A percentile compares a stretch with the other conserved stretches of the same genome.
phyloP scores from a whole-genome alignment of 2,113 vertebrate species.

The Neotragus pygmaeus region DNA sequence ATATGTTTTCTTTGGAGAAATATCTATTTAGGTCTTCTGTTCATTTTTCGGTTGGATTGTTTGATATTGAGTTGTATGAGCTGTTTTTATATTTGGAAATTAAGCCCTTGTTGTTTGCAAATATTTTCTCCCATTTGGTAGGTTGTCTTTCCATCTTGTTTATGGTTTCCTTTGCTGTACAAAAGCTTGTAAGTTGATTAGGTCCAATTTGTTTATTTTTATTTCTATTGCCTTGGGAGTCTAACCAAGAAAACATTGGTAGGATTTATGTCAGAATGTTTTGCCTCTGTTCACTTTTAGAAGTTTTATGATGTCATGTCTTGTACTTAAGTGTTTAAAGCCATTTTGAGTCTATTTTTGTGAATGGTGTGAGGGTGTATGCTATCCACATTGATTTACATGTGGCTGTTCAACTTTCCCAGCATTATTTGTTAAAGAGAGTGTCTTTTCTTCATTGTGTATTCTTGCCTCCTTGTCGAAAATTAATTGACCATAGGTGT shows the following conservation, averaged over 20 bases:
- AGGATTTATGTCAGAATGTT: background rate
- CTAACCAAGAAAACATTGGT: background rate
- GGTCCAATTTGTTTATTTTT: background rate
- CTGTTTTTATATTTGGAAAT: background rate
- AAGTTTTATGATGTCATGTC: background rate
- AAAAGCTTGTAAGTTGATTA: background rate
- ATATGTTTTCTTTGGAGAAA: background rate
- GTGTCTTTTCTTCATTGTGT: background rate
- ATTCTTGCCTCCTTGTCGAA: background rate
- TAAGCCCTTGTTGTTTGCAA: background rate
- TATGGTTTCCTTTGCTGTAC: background rate
- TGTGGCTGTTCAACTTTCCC: background rate
- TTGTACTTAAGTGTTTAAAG: background rate
- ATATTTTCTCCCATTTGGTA: background rate
- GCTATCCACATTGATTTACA: background rate
- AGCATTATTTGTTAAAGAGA: background rate
- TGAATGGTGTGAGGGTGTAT: background rate
- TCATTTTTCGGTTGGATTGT: background rate
- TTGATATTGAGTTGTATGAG: background rate
- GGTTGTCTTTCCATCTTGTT: background rate
- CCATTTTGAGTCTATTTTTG: background rate
- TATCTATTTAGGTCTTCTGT: background rate
- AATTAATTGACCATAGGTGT: background rate
- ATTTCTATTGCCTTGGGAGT: background rate
- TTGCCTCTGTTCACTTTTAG: background rate